Evolutionary conservation across 2,113 vertebrate genomes (phyloP), one percentile per base, ranked within the genome.

Genomic region (Pelusios castaneus): DNA sequence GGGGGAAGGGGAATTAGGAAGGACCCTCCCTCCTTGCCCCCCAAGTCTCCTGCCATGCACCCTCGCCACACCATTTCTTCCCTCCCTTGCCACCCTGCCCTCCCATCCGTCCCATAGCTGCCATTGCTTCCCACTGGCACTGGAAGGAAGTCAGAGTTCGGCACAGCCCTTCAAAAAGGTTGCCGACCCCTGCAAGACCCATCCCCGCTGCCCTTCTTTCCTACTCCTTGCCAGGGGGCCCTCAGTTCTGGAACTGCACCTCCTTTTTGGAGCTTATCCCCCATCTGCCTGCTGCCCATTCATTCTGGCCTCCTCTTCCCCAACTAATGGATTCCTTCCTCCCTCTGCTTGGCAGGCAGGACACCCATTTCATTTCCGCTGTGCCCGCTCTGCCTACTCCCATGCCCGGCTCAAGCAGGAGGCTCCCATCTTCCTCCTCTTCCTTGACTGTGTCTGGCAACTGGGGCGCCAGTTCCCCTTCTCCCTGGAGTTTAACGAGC

Each of bases 391-490:
- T 0, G 99, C 99, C 80, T 97, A 97, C 92, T 98, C 98, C 25
- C 98, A 99, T 1, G 91, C 96, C 51, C 97, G 98, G 4, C 97
- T 98, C 80, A 98, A 98, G 96, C 98, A 98, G 34, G 98, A 99
- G 96, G 98, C 98, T 0, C 99, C 99, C 0, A 75, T 97, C 6
- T 99, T 99, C 96, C 97, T 99, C 84, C 98, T 99, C 94, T 98
- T 99, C 96, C 97, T 99, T 21, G 99, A 99, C 97, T 99, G 98
- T 0, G 97, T 98, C 93, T 99, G 99, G 98, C 99, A 99, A 97
- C 95, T 99, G 84, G 97, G 98, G 89, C 95, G 83, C 21, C 99
- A 99, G 97, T 99, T 99, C 96, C 99, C 98, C 1, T 94, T 98
- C 34, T 98, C 98, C 0, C 94, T 99, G 96, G 98, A 98, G 76